These are phyloP conservation scores for Perdita meconis DNA, from an alignment of 2,888 invertebrate species.

Conservation along the genomic window DNA sequence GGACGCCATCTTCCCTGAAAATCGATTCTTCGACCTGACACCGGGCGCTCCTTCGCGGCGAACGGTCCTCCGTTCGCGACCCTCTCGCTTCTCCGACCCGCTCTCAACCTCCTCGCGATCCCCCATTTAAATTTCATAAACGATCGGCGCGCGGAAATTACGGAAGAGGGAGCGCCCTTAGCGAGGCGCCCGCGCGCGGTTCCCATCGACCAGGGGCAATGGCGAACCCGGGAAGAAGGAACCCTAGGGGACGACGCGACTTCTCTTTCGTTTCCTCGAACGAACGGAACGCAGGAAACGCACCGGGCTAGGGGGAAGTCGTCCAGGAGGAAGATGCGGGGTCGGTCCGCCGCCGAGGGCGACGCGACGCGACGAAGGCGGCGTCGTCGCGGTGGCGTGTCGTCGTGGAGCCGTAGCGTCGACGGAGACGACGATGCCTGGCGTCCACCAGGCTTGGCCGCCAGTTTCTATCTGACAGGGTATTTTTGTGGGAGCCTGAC, in stretches of 20 bases:
- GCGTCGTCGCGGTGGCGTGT: constrained; percentile 45
- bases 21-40: constrained; percentile 66
- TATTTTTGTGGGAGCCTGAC: constrained; percentile 77
- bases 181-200: too few species aligned
- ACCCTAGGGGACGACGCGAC: too few species aligned
- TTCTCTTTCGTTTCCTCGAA: too few species aligned
- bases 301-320: neutral
- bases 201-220: too few species aligned
- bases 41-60: constrained; percentile 47
- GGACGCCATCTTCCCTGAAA: constrained; percentile 68
- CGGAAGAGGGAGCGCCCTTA: neutral
- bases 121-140: constrained; percentile 37
- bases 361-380: constrained; percentile 20
- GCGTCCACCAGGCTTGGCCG: constrained; percentile 74
- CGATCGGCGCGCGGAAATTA: constrained; percentile 28
- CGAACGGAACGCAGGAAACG: constrained; percentile 13
- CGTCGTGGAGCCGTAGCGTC: constrained; percentile 29
- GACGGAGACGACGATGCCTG: constrained; percentile 35
- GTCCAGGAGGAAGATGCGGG: constrained; percentile 31
- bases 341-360: constrained; percentile 21
- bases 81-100: constrained; percentile 18
- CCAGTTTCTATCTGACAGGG: constrained; percentile 78
- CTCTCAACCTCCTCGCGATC: neutral
- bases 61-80: constrained; percentile 25
- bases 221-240: too few species aligned